Percentiles rank a stretch among this genome's conserved stretches.
Conservation (phyloP, 2,113 vertebrate genomes). For the Heptranchias perlo region DNA sequence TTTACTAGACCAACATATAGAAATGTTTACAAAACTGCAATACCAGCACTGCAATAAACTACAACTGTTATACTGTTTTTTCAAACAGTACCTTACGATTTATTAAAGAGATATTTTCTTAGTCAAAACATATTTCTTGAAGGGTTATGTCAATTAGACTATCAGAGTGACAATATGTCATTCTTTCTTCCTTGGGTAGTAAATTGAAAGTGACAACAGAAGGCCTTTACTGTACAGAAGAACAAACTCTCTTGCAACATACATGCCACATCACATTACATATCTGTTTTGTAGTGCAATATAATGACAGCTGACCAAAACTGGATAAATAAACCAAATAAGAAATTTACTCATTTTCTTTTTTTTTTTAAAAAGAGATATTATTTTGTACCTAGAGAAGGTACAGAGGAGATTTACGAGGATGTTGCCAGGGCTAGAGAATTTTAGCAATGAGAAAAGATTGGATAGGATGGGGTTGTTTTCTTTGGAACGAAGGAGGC, state of each 20-base stretch:
- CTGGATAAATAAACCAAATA: neutral
- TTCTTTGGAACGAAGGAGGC: too few species aligned
- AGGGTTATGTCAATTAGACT: neutral
- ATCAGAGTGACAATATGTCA: neutral
- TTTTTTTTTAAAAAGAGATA: too few species aligned
- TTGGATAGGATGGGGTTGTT: too few species aligned
- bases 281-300: neutral
- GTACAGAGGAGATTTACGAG: too few species aligned
- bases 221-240: neutral
- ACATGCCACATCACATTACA: neutral
- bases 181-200: neutral
- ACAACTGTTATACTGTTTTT: neutral
- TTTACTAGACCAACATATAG: neutral
- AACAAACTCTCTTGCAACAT: neutral
- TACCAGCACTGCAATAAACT: neutral
- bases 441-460: too few species aligned
- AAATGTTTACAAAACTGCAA: neutral
- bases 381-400: too few species aligned
- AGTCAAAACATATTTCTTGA: neutral
- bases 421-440: too few species aligned
- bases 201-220: conserved; percentile 16
- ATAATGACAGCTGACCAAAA: neutral
- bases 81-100: neutral
- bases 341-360: neutral
- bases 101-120: neutral